Evolutionary conservation across 2,113 vertebrate genomes (phyloP).

Genomic region (Sceloporus tristichus): DNA sequence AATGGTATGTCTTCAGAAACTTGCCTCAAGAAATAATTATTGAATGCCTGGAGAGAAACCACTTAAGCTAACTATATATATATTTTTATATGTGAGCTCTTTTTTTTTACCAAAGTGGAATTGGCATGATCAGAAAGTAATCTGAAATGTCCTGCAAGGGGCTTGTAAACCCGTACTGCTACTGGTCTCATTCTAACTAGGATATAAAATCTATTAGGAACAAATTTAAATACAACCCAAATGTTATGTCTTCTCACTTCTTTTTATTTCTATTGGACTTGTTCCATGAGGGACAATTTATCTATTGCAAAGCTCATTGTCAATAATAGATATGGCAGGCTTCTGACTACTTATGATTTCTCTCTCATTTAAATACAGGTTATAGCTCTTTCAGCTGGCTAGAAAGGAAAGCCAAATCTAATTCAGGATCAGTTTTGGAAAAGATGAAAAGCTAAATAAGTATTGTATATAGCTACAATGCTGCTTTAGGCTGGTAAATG

Average conservation of each 20-base stretch:
- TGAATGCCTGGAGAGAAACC: constrained; percentile 15
- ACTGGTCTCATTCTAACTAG: neutral
- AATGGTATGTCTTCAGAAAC: neutral
- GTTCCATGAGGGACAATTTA: neutral
- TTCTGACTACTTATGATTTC: neutral
- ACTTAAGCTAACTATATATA: neutral
- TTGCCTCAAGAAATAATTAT: neutral
- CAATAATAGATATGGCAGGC: neutral
- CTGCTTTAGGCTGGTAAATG: neutral
- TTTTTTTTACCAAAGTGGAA: neutral
- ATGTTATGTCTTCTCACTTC: too few relatives aligned
- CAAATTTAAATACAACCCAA: neutral
- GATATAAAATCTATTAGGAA: neutral
- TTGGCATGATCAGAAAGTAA: neutral
- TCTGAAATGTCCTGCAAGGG: neutral
- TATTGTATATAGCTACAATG: neutral
- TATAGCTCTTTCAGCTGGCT: neutral
- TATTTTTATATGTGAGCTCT: neutral
- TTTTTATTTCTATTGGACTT: neutral
- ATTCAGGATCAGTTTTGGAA: neutral
- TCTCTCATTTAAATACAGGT: neutral
- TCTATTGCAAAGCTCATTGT: neutral
- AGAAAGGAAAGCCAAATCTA: neutral
- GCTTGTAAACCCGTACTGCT: neutral
- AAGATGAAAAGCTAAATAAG: constrained; percentile 4